Evolutionary conservation across 2,797 vertebrate genomes (phyloP).

Genomic region (Acanthiza pusilla): DNA sequence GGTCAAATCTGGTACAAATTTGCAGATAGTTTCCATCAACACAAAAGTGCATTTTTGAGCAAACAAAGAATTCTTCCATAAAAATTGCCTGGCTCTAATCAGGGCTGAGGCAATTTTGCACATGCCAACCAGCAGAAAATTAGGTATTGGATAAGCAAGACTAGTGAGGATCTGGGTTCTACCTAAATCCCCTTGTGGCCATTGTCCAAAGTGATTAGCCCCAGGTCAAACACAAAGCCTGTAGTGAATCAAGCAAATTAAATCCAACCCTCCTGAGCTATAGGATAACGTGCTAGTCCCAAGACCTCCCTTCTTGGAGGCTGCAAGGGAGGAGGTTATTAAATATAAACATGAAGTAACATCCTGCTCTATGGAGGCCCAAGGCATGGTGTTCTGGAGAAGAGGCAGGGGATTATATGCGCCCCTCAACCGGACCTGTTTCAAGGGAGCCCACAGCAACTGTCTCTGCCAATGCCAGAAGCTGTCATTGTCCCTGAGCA

Average conservation of each 20-base stretch:
- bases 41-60: slow-evolving; percentile 50
- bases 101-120: slow-evolving; percentile 39
- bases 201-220: slow-evolving; percentile 49
- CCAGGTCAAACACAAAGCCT: slow-evolving; percentile 49
- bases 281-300: background rate
- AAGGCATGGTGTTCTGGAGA: background rate
- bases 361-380: background rate
- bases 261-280: slow-evolving; percentile 48
- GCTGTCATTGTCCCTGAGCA: background rate
- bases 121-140: slow-evolving; percentile 63
- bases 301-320: slow-evolving; percentile 20
- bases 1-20: slow-evolving; percentile 66
- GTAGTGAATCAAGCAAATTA: slow-evolving; percentile 57
- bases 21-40: slow-evolving; percentile 67
- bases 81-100: slow-evolving; percentile 62
- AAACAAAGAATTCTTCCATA: slow-evolving; percentile 61
- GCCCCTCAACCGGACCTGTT: background rate
- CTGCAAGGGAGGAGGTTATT: slow-evolving; percentile 12
- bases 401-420: background rate
- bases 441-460: background rate
- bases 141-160: slow-evolving; percentile 54
- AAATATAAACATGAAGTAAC: slow-evolving; percentile 24
- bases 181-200: slow-evolving; percentile 59
- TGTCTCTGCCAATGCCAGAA: background rate
- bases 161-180: background rate